These are phyloP conservation scores for Drosophila birchii DNA, from an alignment of 2,888 invertebrate genomes.

Conservation along the genomic window DNA sequence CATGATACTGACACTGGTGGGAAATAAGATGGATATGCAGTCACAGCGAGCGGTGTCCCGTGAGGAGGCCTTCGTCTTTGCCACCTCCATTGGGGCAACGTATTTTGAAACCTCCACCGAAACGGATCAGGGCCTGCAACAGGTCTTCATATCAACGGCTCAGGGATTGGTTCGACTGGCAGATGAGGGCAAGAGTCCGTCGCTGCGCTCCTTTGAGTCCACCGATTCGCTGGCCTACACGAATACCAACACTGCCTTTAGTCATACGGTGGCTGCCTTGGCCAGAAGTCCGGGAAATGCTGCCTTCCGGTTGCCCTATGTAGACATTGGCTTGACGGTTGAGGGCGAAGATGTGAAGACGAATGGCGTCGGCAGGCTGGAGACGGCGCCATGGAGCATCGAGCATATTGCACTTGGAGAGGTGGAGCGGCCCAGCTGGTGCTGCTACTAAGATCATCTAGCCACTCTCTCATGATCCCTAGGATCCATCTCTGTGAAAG, in stretches of 20 bases:
- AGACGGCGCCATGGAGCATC: constrained; percentile 88
- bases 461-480: not conserved
- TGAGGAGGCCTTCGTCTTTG: constrained; percentile 91
- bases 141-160: constrained; percentile 89
- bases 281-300: constrained; percentile 57
- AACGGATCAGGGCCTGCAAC: constrained; percentile 90
- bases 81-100: constrained; percentile 91
- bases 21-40: constrained; percentile 93
- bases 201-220: constrained; percentile 88
- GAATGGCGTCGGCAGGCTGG: constrained; percentile 88
- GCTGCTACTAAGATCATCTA: constrained; percentile 85
- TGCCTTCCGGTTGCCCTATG: constrained; percentile 81
- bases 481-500: constrained; percentile 29
- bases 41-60: constrained; percentile 87
- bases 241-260: constrained; percentile 79
- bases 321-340: constrained; percentile 84
- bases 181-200: constrained; percentile 85
- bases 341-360: constrained; percentile 86
- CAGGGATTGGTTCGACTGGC: constrained; percentile 87
- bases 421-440: constrained; percentile 87
- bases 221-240: constrained; percentile 84
- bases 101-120: constrained; percentile 95
- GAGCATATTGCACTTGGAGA: constrained; percentile 89
- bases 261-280: constrained; percentile 69
- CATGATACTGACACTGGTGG: constrained; percentile 92